A percentile compares a stretch with the other conserved stretches of the same genome.
Evolutionary conservation across 1,140 invertebrate species (phyloP).

Genomic region (Eulimnadia texana): DNA sequence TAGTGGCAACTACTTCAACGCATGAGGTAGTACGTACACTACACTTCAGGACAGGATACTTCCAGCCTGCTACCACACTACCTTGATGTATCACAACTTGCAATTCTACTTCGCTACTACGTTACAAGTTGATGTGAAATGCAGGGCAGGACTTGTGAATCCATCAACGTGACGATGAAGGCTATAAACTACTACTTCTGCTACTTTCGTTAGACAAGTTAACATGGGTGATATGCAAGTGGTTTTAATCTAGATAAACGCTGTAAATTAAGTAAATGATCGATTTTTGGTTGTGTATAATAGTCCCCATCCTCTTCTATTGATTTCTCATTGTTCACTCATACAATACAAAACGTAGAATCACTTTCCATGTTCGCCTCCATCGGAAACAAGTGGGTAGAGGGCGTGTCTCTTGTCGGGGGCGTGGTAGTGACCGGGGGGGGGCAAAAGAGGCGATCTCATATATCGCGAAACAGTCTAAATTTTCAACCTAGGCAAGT

Average conservation of each 20-base stretch:
- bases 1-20: too few relatives aligned
- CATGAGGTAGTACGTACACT: too few relatives aligned
- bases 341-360: background rate
- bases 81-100: too few relatives aligned
- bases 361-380: background rate
- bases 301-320: background rate
- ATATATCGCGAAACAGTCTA: background rate
- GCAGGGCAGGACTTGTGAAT: background rate
- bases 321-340: background rate
- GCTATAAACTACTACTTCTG: too few relatives aligned
- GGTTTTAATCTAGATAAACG: too few relatives aligned
- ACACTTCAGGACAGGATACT: too few relatives aligned
- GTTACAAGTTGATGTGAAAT: background rate
- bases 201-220: background rate
- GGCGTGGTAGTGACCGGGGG: background rate
- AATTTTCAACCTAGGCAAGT: background rate
- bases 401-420: background rate
- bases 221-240: background rate
- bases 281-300: background rate
- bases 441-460: background rate
- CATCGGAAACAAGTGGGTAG: background rate
- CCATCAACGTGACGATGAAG: too few relatives aligned
- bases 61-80: too few relatives aligned
- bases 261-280: background rate
- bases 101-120: too few relatives aligned